Evolutionary conservation across 2,113 vertebrate genomes (phyloP).

Genomic region (Rafetus swinhoei): DNA sequence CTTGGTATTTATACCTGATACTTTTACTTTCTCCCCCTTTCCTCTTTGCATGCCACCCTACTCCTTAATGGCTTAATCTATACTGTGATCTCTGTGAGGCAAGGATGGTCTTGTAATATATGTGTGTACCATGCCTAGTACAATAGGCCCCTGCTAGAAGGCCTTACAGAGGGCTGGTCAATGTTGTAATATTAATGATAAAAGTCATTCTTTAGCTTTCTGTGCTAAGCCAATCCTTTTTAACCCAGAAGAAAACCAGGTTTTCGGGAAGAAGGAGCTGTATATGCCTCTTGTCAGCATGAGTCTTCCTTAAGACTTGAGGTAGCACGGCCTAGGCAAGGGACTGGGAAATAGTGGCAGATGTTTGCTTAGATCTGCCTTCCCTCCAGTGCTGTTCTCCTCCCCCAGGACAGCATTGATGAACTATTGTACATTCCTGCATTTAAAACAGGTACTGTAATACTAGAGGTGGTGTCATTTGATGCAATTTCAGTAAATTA

Average conservation of each 20-base stretch:
- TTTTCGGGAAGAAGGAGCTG: neutral
- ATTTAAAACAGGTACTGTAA: slow-evolving; percentile 15
- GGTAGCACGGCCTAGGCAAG: neutral
- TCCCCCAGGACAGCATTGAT: neutral
- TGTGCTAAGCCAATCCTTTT: neutral
- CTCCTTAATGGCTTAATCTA: too few species aligned
- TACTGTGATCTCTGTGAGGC: neutral
- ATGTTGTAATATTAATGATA: neutral
- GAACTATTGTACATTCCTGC: neutral
- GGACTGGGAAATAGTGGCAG: neutral
- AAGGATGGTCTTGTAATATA: neutral
- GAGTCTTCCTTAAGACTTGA: neutral
- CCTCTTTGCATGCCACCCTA: neutral
- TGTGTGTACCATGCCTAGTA: neutral
- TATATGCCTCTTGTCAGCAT: neutral
- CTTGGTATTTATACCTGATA: neutral
- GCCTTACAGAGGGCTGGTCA: neutral
- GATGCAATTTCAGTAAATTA: neutral
- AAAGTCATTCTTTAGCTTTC: neutral
- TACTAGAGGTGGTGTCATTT: neutral
- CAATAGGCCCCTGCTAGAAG: neutral
- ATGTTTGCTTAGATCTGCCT: neutral
- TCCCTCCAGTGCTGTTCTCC: neutral
- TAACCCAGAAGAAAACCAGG: neutral
- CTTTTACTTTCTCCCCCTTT: neutral